Evolutionary conservation across 2,888 invertebrate genomes (phyloP), one percentile per base, ranked within the genome.

Genomic region (Coleophora deauratella): DNA sequence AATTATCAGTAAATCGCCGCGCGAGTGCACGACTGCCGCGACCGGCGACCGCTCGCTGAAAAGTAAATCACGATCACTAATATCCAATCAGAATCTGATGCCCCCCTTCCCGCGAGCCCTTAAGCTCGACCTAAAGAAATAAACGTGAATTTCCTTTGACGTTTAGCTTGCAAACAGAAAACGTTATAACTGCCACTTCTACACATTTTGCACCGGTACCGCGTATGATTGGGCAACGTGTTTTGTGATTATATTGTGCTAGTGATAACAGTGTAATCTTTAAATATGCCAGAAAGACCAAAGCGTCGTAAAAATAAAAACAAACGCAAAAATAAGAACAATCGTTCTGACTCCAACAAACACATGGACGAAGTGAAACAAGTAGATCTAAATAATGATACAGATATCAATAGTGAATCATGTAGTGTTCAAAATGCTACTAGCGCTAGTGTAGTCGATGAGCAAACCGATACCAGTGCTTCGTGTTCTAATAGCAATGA

Each of bases 1-100:
- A 84, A 85, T 85, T 84, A 85, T 84, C 82, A 85, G 84, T 84
- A 84, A 84, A 84, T 74, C 81, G 76, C 70, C 65, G 77, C 72
- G 69, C 74, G 76, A 70, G 80, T 74, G 73, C 75, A 78, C 76
- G 78, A 79, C 79, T 74, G 76, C 71, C 73, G 73, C 70, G 66
- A 65, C 60, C 72, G 73, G 73, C 72, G 63, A 66, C 68, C 70
- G 75, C 68, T 74, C 70, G 77, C 72, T 58, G 64, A 78, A 78
- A 78, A 75, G 67, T 62, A 68, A 66, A 66, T 66, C 57, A 64
- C 62, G 62, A 61, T 59, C 60, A 58, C 51, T 64, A 69, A 72
- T 64, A 62, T 68, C 67, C 59, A 68, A 66, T 56, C 53, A 57
- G 59, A 64, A 58, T 59, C 52, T 57, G 49, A 51, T 66, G 57